Evolutionary conservation across 1,140 invertebrate species (phyloP).

Genomic region (Stratiolaelaps scimitus): DNA sequence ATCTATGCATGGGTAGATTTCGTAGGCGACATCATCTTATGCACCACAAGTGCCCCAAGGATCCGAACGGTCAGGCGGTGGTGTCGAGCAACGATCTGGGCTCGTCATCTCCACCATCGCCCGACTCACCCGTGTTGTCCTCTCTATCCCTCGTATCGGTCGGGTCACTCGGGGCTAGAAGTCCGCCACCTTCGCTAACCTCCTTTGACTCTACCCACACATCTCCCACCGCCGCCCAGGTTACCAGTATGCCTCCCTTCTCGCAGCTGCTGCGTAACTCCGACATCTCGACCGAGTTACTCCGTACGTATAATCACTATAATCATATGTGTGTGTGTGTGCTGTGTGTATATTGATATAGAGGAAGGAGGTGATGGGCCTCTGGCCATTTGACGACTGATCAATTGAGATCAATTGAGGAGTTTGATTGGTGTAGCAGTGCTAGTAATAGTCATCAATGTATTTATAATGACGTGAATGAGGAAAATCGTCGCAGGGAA

Average conservation of each 20-base stretch:
- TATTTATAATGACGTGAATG: too few species aligned
- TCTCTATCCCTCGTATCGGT: background rate
- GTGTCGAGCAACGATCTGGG: constrained; percentile 22
- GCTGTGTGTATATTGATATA: too few species aligned
- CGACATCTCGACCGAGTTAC: constrained; percentile 16
- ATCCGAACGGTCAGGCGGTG: constrained; percentile 31
- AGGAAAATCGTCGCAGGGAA: too few species aligned
- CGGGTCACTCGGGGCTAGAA: constrained; percentile 12
- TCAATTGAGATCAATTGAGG: too few species aligned
- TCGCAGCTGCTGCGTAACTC: constrained; percentile 1
- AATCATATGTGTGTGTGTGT: too few species aligned
- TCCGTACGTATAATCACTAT: background rate
- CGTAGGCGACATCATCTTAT: constrained; percentile 66
- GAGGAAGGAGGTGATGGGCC: too few species aligned
- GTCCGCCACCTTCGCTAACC: constrained; percentile 26
- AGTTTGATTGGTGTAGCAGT: too few species aligned
- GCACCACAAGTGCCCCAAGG: constrained; percentile 63
- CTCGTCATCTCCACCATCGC: constrained; percentile 1
- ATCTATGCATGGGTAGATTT: constrained; percentile 59
- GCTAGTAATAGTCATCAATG: too few species aligned
- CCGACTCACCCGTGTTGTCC: constrained; percentile 15
- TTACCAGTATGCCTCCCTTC: background rate
- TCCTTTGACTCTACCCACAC: constrained; percentile 18
- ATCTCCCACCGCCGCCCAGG: background rate
- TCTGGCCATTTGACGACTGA: too few species aligned